These are phyloP conservation scores for Tamias sibiricus DNA, from an alignment of 2,113 vertebrate species.

Conservation along the genomic window DNA sequence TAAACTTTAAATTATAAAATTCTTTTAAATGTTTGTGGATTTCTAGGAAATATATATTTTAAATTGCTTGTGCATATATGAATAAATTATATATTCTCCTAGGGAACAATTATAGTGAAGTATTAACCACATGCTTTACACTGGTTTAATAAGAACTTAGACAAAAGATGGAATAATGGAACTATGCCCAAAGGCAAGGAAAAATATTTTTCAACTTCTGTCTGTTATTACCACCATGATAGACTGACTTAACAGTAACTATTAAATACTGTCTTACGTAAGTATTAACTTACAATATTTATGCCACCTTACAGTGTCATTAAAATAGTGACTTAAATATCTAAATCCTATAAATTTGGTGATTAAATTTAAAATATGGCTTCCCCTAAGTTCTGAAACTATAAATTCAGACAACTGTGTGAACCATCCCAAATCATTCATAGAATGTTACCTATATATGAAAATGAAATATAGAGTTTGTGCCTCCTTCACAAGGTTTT, in stretches of 20 bases:
- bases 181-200: neutral
- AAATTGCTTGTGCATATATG: slow-evolving; percentile 12
- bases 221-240: neutral
- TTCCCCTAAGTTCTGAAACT: neutral
- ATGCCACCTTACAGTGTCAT: neutral
- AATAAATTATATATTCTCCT: slow-evolving; percentile 47
- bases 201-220: slow-evolving; percentile 42
- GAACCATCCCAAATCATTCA: neutral
- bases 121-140: slow-evolving; percentile 37
- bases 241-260: neutral
- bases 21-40: slow-evolving; percentile 35
- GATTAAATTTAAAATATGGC: slow-evolving; percentile 42
- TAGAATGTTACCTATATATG: neutral
- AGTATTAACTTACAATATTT: neutral
- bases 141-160: slow-evolving; percentile 30
- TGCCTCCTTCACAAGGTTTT: slow-evolving; percentile 57
- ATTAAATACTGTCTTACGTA: neutral
- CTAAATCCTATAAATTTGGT: neutral
- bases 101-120: slow-evolving; percentile 19
- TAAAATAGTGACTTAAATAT: neutral
- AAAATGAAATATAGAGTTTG: neutral
- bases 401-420: neutral
- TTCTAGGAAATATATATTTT: slow-evolving; percentile 31
- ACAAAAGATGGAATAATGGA: slow-evolving; percentile 31
- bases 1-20: slow-evolving; percentile 47